Evolutionary conservation across 2,888 invertebrate genomes (phyloP), one percentile per base, ranked within the genome.

Genomic region (Acanthopleura granulata): DNA sequence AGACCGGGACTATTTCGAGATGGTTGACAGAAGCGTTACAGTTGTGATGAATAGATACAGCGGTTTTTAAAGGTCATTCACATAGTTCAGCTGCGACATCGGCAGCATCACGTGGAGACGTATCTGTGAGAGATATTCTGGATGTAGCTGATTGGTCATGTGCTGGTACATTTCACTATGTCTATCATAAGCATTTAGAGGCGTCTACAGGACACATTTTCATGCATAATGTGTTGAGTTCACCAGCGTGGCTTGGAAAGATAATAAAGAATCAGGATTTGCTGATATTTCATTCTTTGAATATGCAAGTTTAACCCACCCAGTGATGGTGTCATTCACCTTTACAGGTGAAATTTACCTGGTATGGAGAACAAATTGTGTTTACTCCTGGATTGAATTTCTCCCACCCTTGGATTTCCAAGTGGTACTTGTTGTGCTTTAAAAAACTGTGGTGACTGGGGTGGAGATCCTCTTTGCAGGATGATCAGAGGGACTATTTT

Each of bases 121-220:
- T 66, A 6, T 66, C 66, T 22, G 15, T 66, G 25, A 66, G 25
- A 14, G 66, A 66, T 15, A 66, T 66, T 25, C 18, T 66, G 66
- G 66, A 18, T 22, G 66, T 66, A 66, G 66, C 66, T 27, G 29
- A 66, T 14, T 66, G 66, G 66, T 66, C 25, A 57, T 57, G n/a
- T 18, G 18, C 57, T 18, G 18, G 3, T 6, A 72, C 49, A 40
- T 25, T 72, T 72, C 40, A 72, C 18, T 40, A 15, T 15, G 3
- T n/a, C 18, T 72, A 49, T 15, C 18, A 30, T 72, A 40, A 72
- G 25, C 40, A 4, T 16, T 27, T 27, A 22, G 6, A 40, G 40
- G 40, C 40, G 9, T 9, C 57, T 6, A 22, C 1, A 12, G 57
- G 57, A 12, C 18, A 18, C 6, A 9, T 12, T n/a, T 57, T 57